Percentiles rank a stretch among this genome's conserved stretches.
phyloP scores from a whole-genome alignment of 2,113 vertebrate genomes.

The Otocyon megalotis region DNA sequence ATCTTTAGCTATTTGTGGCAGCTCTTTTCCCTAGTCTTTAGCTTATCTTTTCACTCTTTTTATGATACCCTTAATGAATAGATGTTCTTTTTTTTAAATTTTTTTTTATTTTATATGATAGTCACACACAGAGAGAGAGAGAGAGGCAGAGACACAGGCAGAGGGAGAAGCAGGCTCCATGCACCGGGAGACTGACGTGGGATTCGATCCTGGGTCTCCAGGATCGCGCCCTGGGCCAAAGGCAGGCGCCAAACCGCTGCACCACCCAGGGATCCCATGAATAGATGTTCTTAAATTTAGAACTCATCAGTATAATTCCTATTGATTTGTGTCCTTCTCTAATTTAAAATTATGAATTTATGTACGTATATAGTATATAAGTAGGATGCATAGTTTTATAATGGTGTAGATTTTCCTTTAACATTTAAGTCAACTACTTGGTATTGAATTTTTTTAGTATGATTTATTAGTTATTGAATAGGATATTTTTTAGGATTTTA shows the following conservation, averaged over 20 bases:
- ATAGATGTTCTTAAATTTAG: neutral
- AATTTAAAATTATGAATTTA: neutral
- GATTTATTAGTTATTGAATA: neutral
- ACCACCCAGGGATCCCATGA: too few species aligned
- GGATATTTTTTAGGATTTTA: neutral
- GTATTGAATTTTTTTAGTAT: neutral
- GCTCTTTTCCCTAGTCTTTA: neutral
- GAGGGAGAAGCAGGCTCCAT: too few species aligned
- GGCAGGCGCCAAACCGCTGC: too few species aligned
- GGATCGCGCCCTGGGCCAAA: too few species aligned
- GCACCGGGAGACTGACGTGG: too few species aligned
- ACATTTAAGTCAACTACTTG: neutral
- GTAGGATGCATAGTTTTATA: neutral
- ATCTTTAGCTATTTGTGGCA: neutral
- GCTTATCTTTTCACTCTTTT: neutral
- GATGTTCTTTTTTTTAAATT: too few species aligned
- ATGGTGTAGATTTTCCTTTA: neutral
- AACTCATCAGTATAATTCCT: neutral
- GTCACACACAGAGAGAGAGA: too few species aligned
- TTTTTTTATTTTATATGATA: too few species aligned
- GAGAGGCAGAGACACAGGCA: too few species aligned
- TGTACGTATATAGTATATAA: neutral
- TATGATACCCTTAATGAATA: neutral
- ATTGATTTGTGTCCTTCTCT: neutral
- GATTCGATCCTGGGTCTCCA: too few species aligned